Evolutionary conservation across 2,797 vertebrate genomes (phyloP), one percentile per base, ranked within the genome.

Genomic region (Galagoides demidoff): DNA sequence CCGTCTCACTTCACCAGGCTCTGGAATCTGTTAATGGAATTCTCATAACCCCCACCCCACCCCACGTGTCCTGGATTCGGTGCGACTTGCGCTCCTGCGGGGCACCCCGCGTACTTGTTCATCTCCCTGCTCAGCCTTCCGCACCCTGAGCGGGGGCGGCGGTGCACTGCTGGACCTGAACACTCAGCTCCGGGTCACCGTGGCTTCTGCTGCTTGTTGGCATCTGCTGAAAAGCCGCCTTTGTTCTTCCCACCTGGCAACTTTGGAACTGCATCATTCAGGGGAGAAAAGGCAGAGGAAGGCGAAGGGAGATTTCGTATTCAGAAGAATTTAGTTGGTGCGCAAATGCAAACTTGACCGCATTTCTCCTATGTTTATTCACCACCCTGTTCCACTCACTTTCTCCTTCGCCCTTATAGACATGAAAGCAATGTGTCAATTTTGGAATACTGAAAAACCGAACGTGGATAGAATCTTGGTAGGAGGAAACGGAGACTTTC

Each of bases 261-360:
- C 27, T 87, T 63, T 90, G 57, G n/a, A 77, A 34, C 25, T 19
- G 59, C 92, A 25, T 64, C 73, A 17, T 57, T 37, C 7, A 19
- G 71, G 78, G 89, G 52, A 27, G 2, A 25, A 39, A 86, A 45
- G 19, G 16, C 77, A 85, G 22, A 61, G 8, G 29, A 52, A 83
- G 23, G 9, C 37, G 82, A 43, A 64, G 74, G 82, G 5, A 37
- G 0, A 37, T 17, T 66, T 93, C 7, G 79, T 43, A 85, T 52
- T 95, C 43, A 76, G 59, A 73, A 95, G 17, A 45, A 77, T 82
- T 91, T 93, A 85, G 43, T 31, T 64, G 43, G 29, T 39, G 5
- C 11, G n/a, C 70, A 17, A n/a, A 57, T n/a, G 16, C 49, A 91
- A 86, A 79, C 49, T 37, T 66, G 22, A 85, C 3, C 7, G 7